A percentile compares a stretch with the other conserved stretches of the same genome.
These are phyloP conservation scores for Carassius gibelio DNA, from an alignment of 2,113 vertebrate species.

Conservation along the genomic window DNA sequence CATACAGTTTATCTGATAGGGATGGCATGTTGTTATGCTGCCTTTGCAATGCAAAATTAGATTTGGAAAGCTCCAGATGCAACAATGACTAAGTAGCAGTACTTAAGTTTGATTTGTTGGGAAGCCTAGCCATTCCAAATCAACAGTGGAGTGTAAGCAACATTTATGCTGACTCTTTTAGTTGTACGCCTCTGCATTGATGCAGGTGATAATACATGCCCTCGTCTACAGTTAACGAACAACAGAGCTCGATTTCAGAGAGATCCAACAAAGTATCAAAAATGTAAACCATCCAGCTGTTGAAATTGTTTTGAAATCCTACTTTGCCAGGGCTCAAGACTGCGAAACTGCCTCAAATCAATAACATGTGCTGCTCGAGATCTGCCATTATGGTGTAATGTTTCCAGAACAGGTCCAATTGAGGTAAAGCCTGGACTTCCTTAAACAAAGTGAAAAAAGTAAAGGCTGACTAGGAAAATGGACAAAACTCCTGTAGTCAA, in stretches of 20 bases:
- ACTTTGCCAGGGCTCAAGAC: background rate
- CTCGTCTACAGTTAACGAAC: background rate
- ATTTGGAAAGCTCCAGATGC: background rate
- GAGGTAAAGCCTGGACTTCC: slow-evolving; percentile 30
- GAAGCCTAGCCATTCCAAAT: background rate
- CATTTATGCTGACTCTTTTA: slow-evolving; percentile 1
- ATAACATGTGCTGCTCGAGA: slow-evolving; percentile 35
- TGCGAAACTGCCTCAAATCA: background rate
- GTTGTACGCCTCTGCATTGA: background rate
- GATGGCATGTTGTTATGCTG: background rate
- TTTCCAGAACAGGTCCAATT: slow-evolving; percentile 19
- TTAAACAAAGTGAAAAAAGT: slow-evolving; percentile 23
- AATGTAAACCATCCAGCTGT: slow-evolving; percentile 30
- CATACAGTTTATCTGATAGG: background rate
- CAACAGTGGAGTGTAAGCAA: background rate
- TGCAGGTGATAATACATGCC: slow-evolving; percentile 10
- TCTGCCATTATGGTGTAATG: slow-evolving; percentile 23
- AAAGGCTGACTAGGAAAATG: background rate
- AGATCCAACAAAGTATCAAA: background rate
- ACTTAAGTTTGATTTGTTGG: slow-evolving; percentile 14
- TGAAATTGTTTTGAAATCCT: slow-evolving; percentile 24
- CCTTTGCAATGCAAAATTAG: background rate
- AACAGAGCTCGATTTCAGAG: slow-evolving; percentile 5
- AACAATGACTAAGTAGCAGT: slow-evolving; percentile 25
- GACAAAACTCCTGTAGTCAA: slow-evolving; percentile 8